Evolutionary conservation across 2,888 invertebrate species (phyloP), one percentile per base, ranked within the genome.

Genomic region (Gasteruption jaculator): DNA sequence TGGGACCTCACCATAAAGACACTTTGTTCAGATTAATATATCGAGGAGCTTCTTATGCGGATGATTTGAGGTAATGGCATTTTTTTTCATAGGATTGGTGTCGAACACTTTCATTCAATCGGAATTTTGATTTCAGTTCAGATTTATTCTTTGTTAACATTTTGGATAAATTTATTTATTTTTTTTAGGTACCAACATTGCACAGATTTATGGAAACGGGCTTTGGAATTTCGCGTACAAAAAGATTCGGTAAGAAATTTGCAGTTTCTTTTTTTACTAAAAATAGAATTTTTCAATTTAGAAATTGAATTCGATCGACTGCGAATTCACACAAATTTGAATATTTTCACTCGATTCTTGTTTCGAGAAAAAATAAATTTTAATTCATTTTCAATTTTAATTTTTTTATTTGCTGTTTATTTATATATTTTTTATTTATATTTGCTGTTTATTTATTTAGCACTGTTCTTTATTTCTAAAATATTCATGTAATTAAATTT

Each of bases 1-100:
- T 95, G 16, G 93, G 93, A 1, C 78, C 83, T 1, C 74, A 80
- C 53, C 93, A 95, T 73, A 88, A 89, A 69, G 93, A 94, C 71
- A 87, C 89, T 43, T 80, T 91, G 43, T 91, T 86, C 71, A 76
- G 85, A 32, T 73, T 85, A 46, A 84, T 84, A 78, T 83, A 80
- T 68, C 73, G 81, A 48, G 86, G 86, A 38, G 85, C 86, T 2
- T 77, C 83, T 1, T 85, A 83, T 69, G 85, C 83, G 4, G 85
- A 86, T 64, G 78, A 82, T 18, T 71, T 81, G 62, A 78, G 83
- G 66, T 65, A 39, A 37, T 15, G 21, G 15, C 25, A n/a, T n/a
- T n/a, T n/a, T n/a, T n/a, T n/a, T n/a, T n/a, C n/a, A n/a, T n/a
- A n/a, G n/a, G n/a, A n/a, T n/a, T n/a, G n/a, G n/a, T n/a, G n/a